phyloP scores from a whole-genome alignment of 2,113 vertebrate genomes.

The Nipponia nippon region DNA sequence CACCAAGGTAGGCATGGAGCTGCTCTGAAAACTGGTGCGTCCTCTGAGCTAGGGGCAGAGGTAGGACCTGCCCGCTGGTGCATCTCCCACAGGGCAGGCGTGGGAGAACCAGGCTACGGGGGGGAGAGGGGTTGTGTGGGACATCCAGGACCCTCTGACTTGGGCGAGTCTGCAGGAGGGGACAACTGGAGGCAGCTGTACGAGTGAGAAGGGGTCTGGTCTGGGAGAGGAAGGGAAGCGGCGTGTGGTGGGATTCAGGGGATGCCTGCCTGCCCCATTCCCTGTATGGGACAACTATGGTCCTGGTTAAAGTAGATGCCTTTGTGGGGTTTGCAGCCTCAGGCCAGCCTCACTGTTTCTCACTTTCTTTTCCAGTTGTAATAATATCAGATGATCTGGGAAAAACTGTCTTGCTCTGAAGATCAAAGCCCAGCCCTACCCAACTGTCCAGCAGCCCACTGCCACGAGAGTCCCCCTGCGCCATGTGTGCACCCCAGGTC shows the following conservation, averaged over 20 bases:
- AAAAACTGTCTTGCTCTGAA: not conserved
- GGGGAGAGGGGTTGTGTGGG: fast-evolving
- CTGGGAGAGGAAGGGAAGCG: not conserved
- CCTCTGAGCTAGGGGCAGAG: not conserved
- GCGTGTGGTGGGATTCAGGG: not conserved
- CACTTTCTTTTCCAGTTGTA: conserved; percentile 45
- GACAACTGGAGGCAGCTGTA: not conserved
- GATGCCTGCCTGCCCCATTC: not conserved
- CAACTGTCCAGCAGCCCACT: not conserved
- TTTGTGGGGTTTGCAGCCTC: not conserved
- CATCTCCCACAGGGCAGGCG: not conserved
- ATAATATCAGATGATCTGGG: not conserved
- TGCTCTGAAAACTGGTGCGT: not conserved
- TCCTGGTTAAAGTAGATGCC: not conserved
- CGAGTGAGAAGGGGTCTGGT: not conserved
- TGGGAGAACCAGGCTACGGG: not conserved
- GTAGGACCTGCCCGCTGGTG: not conserved
- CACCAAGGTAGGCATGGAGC: conserved; percentile 28
- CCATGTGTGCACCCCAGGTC: not conserved
- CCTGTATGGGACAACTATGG: not conserved
- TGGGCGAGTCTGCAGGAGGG: not conserved
- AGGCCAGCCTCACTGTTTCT: not conserved
- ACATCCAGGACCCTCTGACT: not conserved
- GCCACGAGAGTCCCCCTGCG: not conserved
- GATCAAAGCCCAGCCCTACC: conserved; percentile 26